Base-by-base conservation (phyloP, 2,113 vertebrate species). In the Rhabdornis inornatus region DNA sequence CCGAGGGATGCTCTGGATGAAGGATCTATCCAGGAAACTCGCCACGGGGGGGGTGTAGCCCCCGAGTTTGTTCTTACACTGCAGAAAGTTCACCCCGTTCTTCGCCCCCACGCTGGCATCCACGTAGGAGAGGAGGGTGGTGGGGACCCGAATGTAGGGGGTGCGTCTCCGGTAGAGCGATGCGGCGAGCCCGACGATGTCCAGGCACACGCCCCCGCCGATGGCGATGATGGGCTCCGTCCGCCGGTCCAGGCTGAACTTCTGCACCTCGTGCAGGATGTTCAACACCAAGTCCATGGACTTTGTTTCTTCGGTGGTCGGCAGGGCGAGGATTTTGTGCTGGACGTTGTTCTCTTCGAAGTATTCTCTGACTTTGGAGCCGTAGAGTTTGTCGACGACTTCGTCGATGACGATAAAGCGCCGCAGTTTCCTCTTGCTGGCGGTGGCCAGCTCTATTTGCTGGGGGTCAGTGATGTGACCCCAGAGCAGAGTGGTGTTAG, bases 1-100 rank as follows among this genome's bases (percentile, higher is more conserved):
- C n/a, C 98, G 97, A 11, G 98, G 98, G 74, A 98, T 79, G 23
- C 97, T 98, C 94, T 96, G 92, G 44, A 99, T 97, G 93, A 99
- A 99, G 44, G 98, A 98, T 42, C 98, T 96, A 23, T 99, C 98
- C 12, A 99, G 97, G 65, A 98, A 98, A 22, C 97, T 97, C 1
- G 98, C 98, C 3, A 95, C 87, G 0, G 98, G 98, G 0, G 98
- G 98, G 0, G 98, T 97, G 90, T 98, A 99, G 56, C 97, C 94
- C 15, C 98, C 98, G 1, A 99, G 92, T 95, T 98, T 99, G 91
- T 99, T 99, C 91, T 99, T 99, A 60, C 98, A 98, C 84, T 98
- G 98, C 47, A 98, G 97, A 50, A 99, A 99, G 83, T 99, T 99
- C 28, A 99, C 98, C 7, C 98, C 98, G 0, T 97, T 98, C 95